Conservation (phyloP, 2,888 invertebrate genomes). For the Calameuta idolon region DNA sequence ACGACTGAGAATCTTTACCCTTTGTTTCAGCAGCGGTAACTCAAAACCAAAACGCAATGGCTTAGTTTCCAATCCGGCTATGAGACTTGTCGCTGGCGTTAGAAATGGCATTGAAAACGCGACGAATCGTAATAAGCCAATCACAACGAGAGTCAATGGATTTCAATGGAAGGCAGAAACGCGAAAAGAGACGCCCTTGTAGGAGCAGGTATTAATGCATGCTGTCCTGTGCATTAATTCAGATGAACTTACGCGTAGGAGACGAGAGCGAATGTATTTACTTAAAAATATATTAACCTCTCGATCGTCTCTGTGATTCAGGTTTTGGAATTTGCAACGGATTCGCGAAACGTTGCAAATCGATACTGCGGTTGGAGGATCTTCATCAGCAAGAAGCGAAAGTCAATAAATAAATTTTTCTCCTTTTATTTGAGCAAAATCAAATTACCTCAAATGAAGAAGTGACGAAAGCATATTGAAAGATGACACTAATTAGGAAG, state of each 20-base stretch:
- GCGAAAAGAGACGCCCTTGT: conserved; percentile 84
- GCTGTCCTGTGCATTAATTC: conserved; percentile 4
- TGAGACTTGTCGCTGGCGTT: conserved; percentile 83
- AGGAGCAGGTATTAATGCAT: conserved; percentile 55
- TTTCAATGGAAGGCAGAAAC: conserved; percentile 77
- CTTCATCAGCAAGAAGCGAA: conserved; percentile 59
- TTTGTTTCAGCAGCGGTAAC: conserved; percentile 53
- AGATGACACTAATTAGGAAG: conserved; percentile 13
- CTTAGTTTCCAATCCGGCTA: conserved; percentile 87
- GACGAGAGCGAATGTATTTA: not conserved
- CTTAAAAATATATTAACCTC: conserved; percentile 3
- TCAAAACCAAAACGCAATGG: conserved; percentile 85
- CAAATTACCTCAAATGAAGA: conserved; percentile 64
- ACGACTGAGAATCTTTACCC: not conserved
- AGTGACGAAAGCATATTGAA: conserved; percentile 36
- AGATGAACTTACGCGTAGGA: not conserved
- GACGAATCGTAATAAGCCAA: conserved; percentile 66
- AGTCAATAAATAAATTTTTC: conserved; percentile 63
- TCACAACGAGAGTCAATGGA: conserved; percentile 72
- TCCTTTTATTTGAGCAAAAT: conserved; percentile 65
- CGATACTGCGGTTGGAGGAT: conserved; percentile 52
- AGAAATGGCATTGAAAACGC: conserved; percentile 78
- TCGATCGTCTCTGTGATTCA: conserved; percentile 21
- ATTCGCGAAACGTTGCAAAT: conserved; percentile 37
- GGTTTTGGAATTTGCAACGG: conserved; percentile 31